Percentiles rank a stretch among this genome's conserved stretches.
Conservation (phyloP, 2,797 vertebrate species). For the Zalophus californianus region DNA sequence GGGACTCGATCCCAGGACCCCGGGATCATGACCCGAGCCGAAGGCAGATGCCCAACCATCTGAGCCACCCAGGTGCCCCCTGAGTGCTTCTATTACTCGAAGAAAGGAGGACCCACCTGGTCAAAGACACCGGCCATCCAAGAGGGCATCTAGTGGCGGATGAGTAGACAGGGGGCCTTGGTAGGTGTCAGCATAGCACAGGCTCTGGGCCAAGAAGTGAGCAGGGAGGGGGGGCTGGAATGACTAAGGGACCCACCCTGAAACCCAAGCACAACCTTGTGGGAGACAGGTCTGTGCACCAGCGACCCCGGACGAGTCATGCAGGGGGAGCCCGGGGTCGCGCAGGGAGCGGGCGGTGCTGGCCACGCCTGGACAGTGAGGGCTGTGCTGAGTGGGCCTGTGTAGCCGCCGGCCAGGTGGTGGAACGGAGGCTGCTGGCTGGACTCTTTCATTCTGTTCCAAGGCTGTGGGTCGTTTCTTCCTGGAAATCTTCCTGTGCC, state of each 20-base stretch:
- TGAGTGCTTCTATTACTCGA: background rate
- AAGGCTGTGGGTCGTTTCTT: background rate
- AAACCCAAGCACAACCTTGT: fast-evolving
- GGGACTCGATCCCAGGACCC: too few relatives aligned
- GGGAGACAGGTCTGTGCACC: fast-evolving
- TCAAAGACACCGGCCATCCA: background rate
- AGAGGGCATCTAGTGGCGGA: background rate
- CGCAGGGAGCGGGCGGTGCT: fast-evolving
- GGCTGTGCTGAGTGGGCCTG: fast-evolving
- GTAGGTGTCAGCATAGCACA: fast-evolving
- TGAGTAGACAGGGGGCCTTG: background rate
- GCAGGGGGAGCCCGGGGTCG: fast-evolving
- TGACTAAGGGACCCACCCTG: background rate
- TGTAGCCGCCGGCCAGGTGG: background rate
- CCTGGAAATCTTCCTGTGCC: fast-evolving
- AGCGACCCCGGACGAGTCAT: fast-evolving
- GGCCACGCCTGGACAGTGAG: fast-evolving
- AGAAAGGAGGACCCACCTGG: background rate
- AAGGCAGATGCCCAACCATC: too few relatives aligned
- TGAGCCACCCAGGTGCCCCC: too few relatives aligned
- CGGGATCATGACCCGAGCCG: too few relatives aligned
- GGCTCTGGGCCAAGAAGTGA: too few relatives aligned
- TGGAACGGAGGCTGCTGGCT: background rate
- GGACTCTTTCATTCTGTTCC: too few relatives aligned
- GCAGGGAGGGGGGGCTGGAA: background rate